phyloP scores from a whole-genome alignment of 2,888 invertebrate species.

The Rhingia rostrata region DNA sequence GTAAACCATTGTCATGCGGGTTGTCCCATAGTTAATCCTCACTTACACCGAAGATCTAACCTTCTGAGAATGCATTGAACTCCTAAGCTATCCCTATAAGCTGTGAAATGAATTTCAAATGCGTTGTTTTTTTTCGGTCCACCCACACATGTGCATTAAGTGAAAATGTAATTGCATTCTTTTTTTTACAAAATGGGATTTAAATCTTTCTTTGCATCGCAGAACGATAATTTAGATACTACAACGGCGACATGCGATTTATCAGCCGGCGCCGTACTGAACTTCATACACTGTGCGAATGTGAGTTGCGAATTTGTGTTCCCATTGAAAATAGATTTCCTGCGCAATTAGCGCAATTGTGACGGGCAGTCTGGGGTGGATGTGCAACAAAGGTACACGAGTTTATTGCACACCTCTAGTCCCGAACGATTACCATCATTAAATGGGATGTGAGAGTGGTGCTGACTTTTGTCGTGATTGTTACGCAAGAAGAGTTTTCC shows the following conservation, averaged over 20 bases:
- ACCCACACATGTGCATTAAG: not conserved
- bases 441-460: not conserved
- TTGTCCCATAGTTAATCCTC: not conserved
- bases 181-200: not conserved
- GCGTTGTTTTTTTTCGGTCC: not conserved
- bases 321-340: conserved; percentile 71
- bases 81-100: not conserved
- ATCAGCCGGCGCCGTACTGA: not conserved
- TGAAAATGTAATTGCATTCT: conserved; percentile 2
- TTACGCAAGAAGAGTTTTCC: not conserved
- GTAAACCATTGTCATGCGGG: conserved; percentile 3
- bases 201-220: not conserved
- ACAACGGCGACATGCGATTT: not conserved
- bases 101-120: conserved; percentile 12
- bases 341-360: conserved; percentile 59
- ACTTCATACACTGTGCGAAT: not conserved
- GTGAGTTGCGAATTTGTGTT: conserved; percentile 45
- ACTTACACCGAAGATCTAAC: not conserved
- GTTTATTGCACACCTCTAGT: conserved; percentile 16
- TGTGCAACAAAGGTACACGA: not conserved
- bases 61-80: conserved; percentile 8
- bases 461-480: not conserved
- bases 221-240: not conserved
- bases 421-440: not conserved
- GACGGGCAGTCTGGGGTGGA: not conserved